These are phyloP conservation scores for Itoplectis maculator DNA, from an alignment of 2,888 invertebrate genomes.

Conservation along the genomic window DNA sequence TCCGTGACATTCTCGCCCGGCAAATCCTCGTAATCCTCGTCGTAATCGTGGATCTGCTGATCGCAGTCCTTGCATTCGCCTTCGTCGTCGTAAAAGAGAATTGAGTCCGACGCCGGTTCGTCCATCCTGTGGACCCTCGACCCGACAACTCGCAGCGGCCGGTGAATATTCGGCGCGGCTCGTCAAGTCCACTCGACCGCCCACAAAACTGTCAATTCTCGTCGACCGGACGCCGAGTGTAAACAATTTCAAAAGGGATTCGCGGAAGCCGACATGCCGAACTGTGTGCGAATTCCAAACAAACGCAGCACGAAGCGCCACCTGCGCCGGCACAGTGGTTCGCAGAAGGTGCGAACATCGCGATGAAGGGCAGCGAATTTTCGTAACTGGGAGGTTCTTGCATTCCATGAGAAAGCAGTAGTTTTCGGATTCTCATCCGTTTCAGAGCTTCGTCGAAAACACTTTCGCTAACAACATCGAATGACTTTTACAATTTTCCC, in stretches of 20 bases:
- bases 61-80: constrained; percentile 75
- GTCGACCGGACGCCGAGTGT: background rate
- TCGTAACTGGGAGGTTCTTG: background rate
- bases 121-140: constrained; percentile 22
- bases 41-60: constrained; percentile 74
- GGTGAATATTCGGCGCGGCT: background rate
- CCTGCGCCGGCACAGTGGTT: background rate
- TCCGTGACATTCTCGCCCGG: constrained; percentile 76
- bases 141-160: background rate
- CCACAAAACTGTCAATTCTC: background rate
- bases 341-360: background rate
- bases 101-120: constrained; percentile 57
- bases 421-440: no score
- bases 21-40: constrained; percentile 79
- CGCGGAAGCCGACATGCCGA: background rate
- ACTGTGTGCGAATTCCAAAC: constrained; percentile 10
- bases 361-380: background rate
- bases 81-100: constrained; percentile 69
- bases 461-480: no score
- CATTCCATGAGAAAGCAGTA: background rate
- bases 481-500: no score
- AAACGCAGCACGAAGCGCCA: constrained; percentile 9
- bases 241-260: constrained; percentile 4
- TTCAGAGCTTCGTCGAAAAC: no score
- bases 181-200: background rate